phyloP scores from a whole-genome alignment of 1,140 invertebrate genomes.

The Bathynomus jamesi region DNA sequence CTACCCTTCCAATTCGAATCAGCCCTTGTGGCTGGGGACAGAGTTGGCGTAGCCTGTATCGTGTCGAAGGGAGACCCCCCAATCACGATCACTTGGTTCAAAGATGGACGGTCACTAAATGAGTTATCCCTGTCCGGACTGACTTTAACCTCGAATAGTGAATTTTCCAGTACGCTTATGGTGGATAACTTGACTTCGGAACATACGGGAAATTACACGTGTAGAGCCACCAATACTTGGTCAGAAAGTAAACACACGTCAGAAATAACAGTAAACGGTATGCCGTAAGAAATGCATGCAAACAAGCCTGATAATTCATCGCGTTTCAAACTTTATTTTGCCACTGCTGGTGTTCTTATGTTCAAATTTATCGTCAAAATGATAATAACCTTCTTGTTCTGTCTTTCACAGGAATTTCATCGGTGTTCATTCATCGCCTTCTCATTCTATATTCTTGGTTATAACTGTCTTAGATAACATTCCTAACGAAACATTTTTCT shows the following conservation, averaged over 20 bases:
- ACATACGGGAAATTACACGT: constrained; percentile 45
- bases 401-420: not conserved
- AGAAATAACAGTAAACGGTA: constrained; percentile 44
- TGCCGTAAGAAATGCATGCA: not conserved
- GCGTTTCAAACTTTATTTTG: not conserved
- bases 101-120: constrained; percentile 57
- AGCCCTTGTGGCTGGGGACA: constrained; percentile 50
- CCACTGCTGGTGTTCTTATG: no score
- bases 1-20: constrained; percentile 38
- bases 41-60: constrained; percentile 65
- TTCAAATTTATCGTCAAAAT: no score
- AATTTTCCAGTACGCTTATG: constrained; percentile 53
- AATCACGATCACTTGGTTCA: constrained; percentile 65
- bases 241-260: constrained; percentile 35
- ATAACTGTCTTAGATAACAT: no score
- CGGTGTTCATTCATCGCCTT: not conserved
- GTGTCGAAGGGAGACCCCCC: constrained; percentile 69
- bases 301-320: not conserved
- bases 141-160: constrained; percentile 11
- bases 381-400: not conserved
- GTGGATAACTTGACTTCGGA: constrained; percentile 61
- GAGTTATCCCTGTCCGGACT: constrained; percentile 10
- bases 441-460: not conserved
- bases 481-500: no score
- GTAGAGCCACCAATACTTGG: constrained; percentile 44